Evolutionary conservation across 1,140 invertebrate species (phyloP).

Genomic region (Megalopta genalis): DNA sequence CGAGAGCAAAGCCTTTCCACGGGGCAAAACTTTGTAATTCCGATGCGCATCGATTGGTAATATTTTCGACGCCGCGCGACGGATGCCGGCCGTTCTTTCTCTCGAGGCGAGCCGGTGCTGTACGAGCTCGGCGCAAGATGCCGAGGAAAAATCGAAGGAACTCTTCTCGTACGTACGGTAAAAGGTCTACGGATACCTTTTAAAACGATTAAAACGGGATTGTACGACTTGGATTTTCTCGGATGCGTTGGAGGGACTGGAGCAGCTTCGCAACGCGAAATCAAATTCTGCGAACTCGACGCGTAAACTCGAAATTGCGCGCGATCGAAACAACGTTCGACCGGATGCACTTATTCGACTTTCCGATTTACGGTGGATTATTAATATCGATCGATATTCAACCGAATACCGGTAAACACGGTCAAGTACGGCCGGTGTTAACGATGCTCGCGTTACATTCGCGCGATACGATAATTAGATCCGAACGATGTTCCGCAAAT

Average conservation of each 20-base stretch:
- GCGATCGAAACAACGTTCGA: slow-evolving; percentile 20
- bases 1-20: neutral
- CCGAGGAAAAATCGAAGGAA: neutral
- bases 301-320: neutral
- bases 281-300: neutral
- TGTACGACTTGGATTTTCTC: too few relatives aligned
- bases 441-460: neutral
- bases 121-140: neutral
- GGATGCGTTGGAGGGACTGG: too few relatives aligned
- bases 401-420: neutral
- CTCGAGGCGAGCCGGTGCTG: neutral
- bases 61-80: neutral
- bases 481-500: neutral
- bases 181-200: neutral
- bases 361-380: slow-evolving; percentile 5
- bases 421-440: neutral
- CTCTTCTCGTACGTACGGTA: neutral
- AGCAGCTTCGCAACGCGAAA: too few relatives aligned
- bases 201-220: too few relatives aligned
- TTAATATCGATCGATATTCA: slow-evolving; percentile 22
- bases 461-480: neutral
- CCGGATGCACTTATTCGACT: neutral
- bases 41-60: slow-evolving; percentile 8
- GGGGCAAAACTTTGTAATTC: neutral
- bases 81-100: neutral